Evolutionary conservation across 2,113 vertebrate genomes (phyloP), one percentile per base, ranked within the genome.

Genomic region (Sclerurus mexicanus): DNA sequence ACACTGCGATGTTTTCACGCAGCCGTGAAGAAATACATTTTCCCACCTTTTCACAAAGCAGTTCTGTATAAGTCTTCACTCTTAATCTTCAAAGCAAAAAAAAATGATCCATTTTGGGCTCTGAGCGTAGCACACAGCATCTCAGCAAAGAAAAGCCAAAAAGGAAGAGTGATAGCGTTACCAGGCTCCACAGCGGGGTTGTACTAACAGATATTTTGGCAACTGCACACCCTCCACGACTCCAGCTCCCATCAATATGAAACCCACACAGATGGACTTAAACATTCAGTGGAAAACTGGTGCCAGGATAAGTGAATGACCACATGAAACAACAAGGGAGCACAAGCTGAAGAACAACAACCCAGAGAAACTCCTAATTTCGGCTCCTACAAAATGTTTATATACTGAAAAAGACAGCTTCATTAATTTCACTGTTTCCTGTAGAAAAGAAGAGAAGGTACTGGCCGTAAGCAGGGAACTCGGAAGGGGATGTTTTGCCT

Each of bases 131-230:
- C 2, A 62, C 14, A 59, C 25, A 85, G 30, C 39, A 44, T 62
- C 64, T 69, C 80, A 75, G 68, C 56, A 64, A 63, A 83, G 62
- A 7, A 55, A 93, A 91, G 71, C 52, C 80, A 75, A 62, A 84
- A 82, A 44, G 52, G 46, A 74, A 27, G 86, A 63, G 83, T 39
- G 76, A 59, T 16, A 18, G 82, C 21, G 86, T 71, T 92, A 77
- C 63, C 79, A 80, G 79, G 17, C 73, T 63, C 64, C 68, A 37
- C 72, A 5, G 50, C 21, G 53, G 82, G 79, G 64, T 92, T 75
- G 52, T 8, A 14, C 37, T 81, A 92, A 92, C 4, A 93, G 52
- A 52, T 56, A 68, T 90, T 93, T 95, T 94, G 90, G 92, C 90
- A 91, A 39, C 74, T n/a, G 49, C 35, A 63, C 4, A 4, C 68